Evolutionary conservation across 2,797 vertebrate genomes (phyloP).

Genomic region (Sebastes cheni): DNA sequence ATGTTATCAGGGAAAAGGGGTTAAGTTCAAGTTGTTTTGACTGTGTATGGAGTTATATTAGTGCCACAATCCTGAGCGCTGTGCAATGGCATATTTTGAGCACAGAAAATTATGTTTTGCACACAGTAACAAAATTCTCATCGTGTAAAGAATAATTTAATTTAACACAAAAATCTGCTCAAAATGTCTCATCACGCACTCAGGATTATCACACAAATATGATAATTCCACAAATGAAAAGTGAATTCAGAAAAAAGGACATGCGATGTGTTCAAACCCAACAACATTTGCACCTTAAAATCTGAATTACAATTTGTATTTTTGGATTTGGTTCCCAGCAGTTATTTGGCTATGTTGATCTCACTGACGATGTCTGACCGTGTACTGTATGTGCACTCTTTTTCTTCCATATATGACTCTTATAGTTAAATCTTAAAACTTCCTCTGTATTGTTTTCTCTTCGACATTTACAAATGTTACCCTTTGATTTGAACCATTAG

Average conservation of each 20-base stretch:
- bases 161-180: not conserved
- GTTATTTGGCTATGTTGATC: conserved; percentile 73
- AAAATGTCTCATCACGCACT: not conserved
- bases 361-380: conserved; percentile 33
- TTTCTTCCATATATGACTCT: conserved; percentile 19
- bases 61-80: not conserved
- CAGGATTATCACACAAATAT: conserved; percentile 4
- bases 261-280: conserved; percentile 20
- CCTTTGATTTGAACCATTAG: conserved; percentile 22
- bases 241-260: conserved; percentile 12
- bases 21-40: not conserved
- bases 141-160: not conserved
- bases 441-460: conserved; percentile 9
- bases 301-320: not conserved
- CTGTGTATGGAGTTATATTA: not conserved
- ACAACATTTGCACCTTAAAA: conserved; percentile 29
- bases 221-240: conserved; percentile 12
- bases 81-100: not conserved
- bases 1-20: not conserved
- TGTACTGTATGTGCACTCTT: conserved; percentile 14
- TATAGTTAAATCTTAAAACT: conserved; percentile 1
- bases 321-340: conserved; percentile 77
- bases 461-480: conserved; percentile 30
- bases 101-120: not conserved
- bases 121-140: not conserved